A percentile compares a stretch with the other conserved stretches of the same genome.
Evolutionary conservation across 2,888 invertebrate species (phyloP).

Genomic region (Apamea crenata): DNA sequence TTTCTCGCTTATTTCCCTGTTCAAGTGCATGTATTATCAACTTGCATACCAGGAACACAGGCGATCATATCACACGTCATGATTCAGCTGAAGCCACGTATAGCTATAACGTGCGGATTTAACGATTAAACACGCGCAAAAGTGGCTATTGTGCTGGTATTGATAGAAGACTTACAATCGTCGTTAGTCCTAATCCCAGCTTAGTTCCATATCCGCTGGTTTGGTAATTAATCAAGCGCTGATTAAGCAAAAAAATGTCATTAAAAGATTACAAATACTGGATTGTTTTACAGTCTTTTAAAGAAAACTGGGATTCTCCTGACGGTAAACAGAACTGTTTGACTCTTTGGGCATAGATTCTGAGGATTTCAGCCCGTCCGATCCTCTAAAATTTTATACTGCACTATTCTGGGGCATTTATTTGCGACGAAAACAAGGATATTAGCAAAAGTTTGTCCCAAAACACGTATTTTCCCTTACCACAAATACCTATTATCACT

Average conservation of each 20-base stretch:
- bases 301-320: background rate
- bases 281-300: background rate
- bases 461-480: background rate
- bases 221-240: conserved; percentile 18
- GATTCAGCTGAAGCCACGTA: conserved; percentile 45
- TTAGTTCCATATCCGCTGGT: conserved; percentile 22
- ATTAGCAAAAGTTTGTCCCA: background rate
- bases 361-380: background rate
- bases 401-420: background rate
- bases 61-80: conserved; percentile 45
- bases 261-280: background rate
- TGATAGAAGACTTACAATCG: conserved; percentile 36
- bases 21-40: conserved; percentile 22
- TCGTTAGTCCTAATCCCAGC: conserved; percentile 15
- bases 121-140: conserved; percentile 44
- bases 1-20: conserved; percentile 18
- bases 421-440: conserved; percentile 13
- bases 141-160: conserved; percentile 53
- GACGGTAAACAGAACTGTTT: background rate
- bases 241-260: background rate
- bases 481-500: conserved; percentile 18
- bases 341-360: background rate
- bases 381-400: background rate
- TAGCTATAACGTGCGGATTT: conserved; percentile 36
- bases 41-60: conserved; percentile 42